Evolutionary conservation across 1,140 invertebrate genomes (phyloP), one percentile per base, ranked within the genome.

Genomic region (Bombus vancouverensis): DNA sequence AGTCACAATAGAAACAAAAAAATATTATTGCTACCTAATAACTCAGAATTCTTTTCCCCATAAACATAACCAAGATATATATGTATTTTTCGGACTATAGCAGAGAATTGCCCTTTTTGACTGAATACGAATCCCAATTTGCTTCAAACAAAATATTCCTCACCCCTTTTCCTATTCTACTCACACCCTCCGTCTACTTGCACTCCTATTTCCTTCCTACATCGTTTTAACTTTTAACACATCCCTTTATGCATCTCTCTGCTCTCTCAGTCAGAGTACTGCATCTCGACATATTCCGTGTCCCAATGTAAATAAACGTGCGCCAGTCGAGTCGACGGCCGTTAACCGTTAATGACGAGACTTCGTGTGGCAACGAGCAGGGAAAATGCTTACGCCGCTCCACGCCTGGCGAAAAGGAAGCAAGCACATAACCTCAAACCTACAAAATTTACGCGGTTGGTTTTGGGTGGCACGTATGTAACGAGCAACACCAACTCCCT

Each of bases 231-330:
- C 18, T 53, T 53, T 53, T 53, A 53, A 37, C 32, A 34, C 47
- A 57, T 75, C 42, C 73, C 73, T 32, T 57, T 75, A 53, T 42
- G 18, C 42, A n/a, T 47, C 18, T 53, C 72, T 44, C 44, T 32
- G 42, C 44, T 57, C 32, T 25, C 73, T 75, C 73, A 53, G 47
- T 34, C 28, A 34, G 25, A 71, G 70, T 53, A 6, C 47, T 42
- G 70, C 39, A 71, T 18, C 47, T 47, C 59, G n/a, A 32, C 81
- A 47, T 76, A 87, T 89, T 88, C 81, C 62, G 34, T 76, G 73
- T 73, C 66, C 88, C 89, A 90, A 89, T 89, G 86, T 92, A 89
- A 92, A 93, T 92, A 92, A 90, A 92, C 90, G 81, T 83, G 79
- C 77, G 39, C 22, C 47, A 77, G 47, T 53, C 47, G 59, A 77